These are phyloP conservation scores for Chamaedrilus cognettii DNA, from an alignment of 2,888 invertebrate species.

Conservation along the genomic window DNA sequence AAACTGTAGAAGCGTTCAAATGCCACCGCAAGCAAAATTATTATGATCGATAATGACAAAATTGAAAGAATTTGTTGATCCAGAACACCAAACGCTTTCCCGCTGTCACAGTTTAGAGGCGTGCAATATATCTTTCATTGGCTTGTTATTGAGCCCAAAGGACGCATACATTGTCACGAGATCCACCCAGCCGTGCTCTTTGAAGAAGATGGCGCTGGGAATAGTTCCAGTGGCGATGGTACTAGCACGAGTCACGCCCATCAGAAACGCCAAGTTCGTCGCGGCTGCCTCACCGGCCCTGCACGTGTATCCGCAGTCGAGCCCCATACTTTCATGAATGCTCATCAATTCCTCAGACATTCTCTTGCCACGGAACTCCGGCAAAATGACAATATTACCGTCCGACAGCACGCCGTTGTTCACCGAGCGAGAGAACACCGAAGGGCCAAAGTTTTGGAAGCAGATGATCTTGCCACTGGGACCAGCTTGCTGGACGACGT, in stretches of 20 bases:
- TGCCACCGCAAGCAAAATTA: no score
- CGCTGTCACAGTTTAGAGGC: no score
- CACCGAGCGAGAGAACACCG: not conserved
- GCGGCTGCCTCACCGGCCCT: not conserved
- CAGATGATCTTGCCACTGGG: not conserved
- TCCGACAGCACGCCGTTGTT: not conserved
- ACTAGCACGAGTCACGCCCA: not conserved
- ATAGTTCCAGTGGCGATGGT: not conserved
- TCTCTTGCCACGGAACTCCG: not conserved
- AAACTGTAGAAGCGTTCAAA: no score
- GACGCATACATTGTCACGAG: not conserved
- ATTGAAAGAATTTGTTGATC: no score
- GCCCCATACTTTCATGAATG: not conserved
- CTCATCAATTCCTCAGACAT: not conserved
- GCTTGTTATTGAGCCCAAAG: not conserved
- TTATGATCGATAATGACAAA: no score
- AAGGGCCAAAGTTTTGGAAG: not conserved
- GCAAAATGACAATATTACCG: not conserved
- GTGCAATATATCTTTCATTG: no score
- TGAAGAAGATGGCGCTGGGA: not conserved
- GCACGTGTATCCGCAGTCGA: not conserved
- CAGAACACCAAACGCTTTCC: no score
- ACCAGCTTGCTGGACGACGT: not conserved
- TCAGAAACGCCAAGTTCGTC: not conserved
- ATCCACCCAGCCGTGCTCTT: not conserved